These are phyloP conservation scores for Macrobrachium rosenbergii DNA, from an alignment of 1,140 invertebrate genomes.

Conservation along the genomic window DNA sequence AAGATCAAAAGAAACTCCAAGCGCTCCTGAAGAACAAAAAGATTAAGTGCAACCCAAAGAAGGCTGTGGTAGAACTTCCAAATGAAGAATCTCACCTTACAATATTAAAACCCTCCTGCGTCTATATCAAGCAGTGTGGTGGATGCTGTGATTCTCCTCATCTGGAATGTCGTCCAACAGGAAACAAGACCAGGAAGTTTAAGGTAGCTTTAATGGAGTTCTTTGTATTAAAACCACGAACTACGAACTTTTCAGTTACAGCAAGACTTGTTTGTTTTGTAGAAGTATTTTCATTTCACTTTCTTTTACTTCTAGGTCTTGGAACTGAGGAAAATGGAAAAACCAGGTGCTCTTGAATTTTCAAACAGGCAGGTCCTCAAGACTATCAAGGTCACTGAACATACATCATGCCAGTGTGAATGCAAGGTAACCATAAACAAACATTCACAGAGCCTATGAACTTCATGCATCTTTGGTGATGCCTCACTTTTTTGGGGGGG, in stretches of 20 bases:
- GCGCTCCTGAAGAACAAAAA: slow-evolving; percentile 33
- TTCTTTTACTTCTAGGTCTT: neutral
- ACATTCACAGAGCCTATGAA: neutral
- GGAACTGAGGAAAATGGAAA: neutral
- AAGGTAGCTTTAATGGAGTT: slow-evolving; percentile 14
- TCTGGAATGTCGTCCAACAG: slow-evolving; percentile 32
- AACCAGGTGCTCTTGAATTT: neutral
- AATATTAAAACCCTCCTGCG: slow-evolving; percentile 39
- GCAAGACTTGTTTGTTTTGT: neutral
- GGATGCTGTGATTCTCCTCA: slow-evolving; percentile 32
- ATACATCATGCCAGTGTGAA: slow-evolving; percentile 34
- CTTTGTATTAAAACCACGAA: neutral
- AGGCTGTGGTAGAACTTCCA: slow-evolving; percentile 34
- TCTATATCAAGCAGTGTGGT: slow-evolving; percentile 54
- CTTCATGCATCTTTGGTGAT: neutral
- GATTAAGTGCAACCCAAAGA: slow-evolving; percentile 51
- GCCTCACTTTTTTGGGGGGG: neutral
- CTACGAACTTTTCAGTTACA: neutral
- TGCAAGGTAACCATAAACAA: slow-evolving; percentile 35
- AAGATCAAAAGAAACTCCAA: neutral
- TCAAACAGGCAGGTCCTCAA: neutral
- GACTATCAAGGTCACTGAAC: slow-evolving; percentile 30
- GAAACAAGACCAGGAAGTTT: slow-evolving; percentile 32
- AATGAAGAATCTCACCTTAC: slow-evolving; percentile 2
- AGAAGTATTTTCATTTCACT: neutral